phyloP scores from a whole-genome alignment of 2,113 vertebrate genomes.

The Phoxinus phoxinus region DNA sequence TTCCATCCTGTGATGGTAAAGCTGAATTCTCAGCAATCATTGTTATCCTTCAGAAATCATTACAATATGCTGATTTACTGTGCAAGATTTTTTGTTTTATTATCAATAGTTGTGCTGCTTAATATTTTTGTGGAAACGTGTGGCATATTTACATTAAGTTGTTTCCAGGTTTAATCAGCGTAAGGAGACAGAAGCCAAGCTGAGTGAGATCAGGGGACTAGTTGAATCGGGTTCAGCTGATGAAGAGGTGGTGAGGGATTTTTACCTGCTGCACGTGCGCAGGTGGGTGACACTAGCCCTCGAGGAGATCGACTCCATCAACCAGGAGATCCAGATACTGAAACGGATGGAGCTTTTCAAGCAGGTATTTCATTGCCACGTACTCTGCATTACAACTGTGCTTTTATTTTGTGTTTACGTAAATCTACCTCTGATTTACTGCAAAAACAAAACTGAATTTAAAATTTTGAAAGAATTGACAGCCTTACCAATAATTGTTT shows the following conservation, averaged over 20 bases:
- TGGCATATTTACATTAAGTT: slow-evolving; percentile 22
- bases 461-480: neutral
- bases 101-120: too few relatives aligned
- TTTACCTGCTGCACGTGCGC: slow-evolving; percentile 82
- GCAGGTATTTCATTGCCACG: slow-evolving; percentile 65
- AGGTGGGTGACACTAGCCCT: slow-evolving; percentile 84
- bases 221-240: slow-evolving; percentile 85
- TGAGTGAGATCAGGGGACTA: slow-evolving; percentile 75
- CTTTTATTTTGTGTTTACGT: neutral
- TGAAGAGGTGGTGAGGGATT: slow-evolving; percentile 85
- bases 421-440: neutral
- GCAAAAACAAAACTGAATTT: neutral
- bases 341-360: slow-evolving; percentile 76
- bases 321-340: slow-evolving; percentile 88
- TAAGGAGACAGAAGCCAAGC: slow-evolving; percentile 85
- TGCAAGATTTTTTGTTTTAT: neutral
- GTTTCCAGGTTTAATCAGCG: slow-evolving; percentile 84
- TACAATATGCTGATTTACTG: neutral
- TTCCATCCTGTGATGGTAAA: too few relatives aligned
- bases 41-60: too few relatives aligned
- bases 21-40: too few relatives aligned
- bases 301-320: slow-evolving; percentile 91
- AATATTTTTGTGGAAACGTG: neutral
- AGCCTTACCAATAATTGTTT: neutral
- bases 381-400: too few relatives aligned